These are phyloP conservation scores for Ciconia boyciana DNA, from an alignment of 2,113 vertebrate species.

Conservation along the genomic window DNA sequence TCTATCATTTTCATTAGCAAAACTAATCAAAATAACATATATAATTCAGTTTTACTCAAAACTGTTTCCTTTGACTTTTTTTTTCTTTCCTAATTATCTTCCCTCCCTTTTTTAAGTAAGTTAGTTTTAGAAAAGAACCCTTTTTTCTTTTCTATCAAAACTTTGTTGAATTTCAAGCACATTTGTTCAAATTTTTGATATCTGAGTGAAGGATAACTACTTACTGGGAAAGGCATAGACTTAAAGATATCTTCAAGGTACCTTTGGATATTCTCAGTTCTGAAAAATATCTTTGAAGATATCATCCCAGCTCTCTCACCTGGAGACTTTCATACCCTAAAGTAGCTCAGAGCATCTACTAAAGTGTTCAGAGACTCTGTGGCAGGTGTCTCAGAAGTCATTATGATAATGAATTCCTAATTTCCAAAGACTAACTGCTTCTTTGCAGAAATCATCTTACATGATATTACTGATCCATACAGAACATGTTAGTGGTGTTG, in stretches of 20 bases:
- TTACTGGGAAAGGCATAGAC: neutral
- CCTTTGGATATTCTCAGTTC: neutral
- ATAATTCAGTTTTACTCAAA: neutral
- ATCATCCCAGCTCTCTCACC: neutral
- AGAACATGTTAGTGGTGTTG: neutral
- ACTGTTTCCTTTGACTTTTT: neutral
- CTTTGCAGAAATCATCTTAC: neutral
- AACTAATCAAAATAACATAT: neutral
- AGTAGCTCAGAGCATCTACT: neutral
- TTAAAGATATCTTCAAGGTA: neutral
- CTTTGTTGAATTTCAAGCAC: neutral
- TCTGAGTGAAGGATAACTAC: neutral
- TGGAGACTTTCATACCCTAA: neutral
- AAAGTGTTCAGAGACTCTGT: neutral
- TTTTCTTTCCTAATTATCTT: neutral
- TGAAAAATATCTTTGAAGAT: neutral
- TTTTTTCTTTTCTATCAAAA: neutral
- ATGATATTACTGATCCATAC: neutral
- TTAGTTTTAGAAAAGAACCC: neutral
- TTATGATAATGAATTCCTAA: neutral
- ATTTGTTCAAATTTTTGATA: neutral
- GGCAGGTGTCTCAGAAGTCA: neutral
- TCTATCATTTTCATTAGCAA: neutral
- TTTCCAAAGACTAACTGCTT: neutral
- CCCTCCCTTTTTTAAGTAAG: neutral